Base-by-base conservation (phyloP, 1,140 invertebrate species). In the Drosophila serrata region DNA sequence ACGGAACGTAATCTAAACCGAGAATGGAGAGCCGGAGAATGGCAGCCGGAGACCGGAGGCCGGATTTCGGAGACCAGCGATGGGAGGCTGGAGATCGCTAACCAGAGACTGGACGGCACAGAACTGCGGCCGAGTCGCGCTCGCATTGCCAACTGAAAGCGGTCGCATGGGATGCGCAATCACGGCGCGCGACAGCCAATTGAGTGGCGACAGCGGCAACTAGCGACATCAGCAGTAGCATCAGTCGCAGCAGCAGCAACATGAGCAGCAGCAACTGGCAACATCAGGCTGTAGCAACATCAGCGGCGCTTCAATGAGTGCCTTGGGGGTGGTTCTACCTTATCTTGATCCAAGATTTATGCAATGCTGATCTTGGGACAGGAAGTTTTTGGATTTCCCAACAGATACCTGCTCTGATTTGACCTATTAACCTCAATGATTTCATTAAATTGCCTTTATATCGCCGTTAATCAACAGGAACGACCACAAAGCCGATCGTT, bases 141-240 rank as follows among this genome's bases (percentile, higher is more conserved):
- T 81, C 87, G 80, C 75, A 84, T 74, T 51, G 68, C 75, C 74
- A 76, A 88, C 88, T 91, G 46, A 91, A 76, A 70, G 67, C 65
- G 67, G 74, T 63, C 70, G 73, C 56, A 49, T 70, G 68, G 67
- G 85, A 84, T 68, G 77, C 77, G 81, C 68, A 80, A 90, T 90
- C 85, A 81, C 85, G 81, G 85, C 85, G 85, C 75, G 78, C 81
- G 85, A 73, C 81, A 81, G 81, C 35, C 81, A 90, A 90, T 90
- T 90, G 85, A 90, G 75, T 73, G 74, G 77, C 75, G 74, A 79
- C 61, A 37, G 53, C 39, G 5, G 53, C 59, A 42, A 33, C 35
- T 42, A 33, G 29, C 55, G 43, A 63, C 67, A 75, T 45, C 35
- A 22, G 11, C 58, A 13, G 42, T 64, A 29, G 27, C 37, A 29